These are phyloP conservation scores for Nemotelus pantherinus DNA, from an alignment of 2,888 invertebrate genomes.

Conservation along the genomic window DNA sequence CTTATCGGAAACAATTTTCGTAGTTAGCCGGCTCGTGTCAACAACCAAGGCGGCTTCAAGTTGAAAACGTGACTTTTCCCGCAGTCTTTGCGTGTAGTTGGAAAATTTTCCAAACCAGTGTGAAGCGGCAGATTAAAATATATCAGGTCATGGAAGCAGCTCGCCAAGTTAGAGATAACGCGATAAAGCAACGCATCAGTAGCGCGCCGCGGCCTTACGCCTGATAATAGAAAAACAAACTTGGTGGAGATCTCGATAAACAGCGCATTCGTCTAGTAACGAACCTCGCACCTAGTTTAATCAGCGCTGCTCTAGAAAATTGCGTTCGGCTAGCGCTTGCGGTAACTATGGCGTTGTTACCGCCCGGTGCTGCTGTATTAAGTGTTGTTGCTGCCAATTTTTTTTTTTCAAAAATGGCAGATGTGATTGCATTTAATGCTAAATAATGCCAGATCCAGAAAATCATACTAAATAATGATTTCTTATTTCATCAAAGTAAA, in stretches of 20 bases:
- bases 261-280: not conserved
- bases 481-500: too few relatives aligned
- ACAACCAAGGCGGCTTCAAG: slow-evolving; percentile 6
- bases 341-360: not conserved
- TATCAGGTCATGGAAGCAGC: slow-evolving; percentile 39
- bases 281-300: not conserved
- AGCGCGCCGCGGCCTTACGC: not conserved
- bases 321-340: not conserved
- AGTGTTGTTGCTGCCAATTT: too few relatives aligned
- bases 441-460: too few relatives aligned
- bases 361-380: too few relatives aligned
- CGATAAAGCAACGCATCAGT: slow-evolving; percentile 14
- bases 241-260: slow-evolving; percentile 18
- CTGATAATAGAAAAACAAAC: slow-evolving; percentile 35
- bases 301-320: slow-evolving; percentile 26
- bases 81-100: not conserved
- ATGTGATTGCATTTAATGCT: too few relatives aligned
- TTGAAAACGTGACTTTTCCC: slow-evolving; percentile 33
- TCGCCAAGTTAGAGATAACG: slow-evolving; percentile 14
- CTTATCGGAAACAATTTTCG: slow-evolving; percentile 4
- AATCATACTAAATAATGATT: too few relatives aligned
- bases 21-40: not conserved
- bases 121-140: slow-evolving; percentile 20
- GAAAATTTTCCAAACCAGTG: not conserved
- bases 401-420: too few relatives aligned